phyloP scores from a whole-genome alignment of 2,113 vertebrate species.

The Rhodinocichla rosea region DNA sequence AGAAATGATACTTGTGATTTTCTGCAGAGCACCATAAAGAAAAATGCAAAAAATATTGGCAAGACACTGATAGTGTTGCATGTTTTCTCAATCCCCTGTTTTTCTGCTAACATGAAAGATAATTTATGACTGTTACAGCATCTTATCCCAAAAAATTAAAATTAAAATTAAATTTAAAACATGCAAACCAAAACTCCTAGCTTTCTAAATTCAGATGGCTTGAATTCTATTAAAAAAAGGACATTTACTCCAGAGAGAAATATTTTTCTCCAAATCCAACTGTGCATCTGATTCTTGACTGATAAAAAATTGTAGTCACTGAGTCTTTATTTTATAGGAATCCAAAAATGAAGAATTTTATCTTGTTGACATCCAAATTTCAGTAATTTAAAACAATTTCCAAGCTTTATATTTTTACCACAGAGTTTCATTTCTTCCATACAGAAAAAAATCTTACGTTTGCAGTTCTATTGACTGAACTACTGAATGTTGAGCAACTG shows the following conservation, averaged over 20 bases:
- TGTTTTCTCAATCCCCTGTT: neutral
- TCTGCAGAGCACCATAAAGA: neutral
- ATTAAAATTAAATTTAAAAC: neutral
- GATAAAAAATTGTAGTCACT: neutral
- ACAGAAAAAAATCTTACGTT: neutral
- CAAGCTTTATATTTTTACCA: neutral
- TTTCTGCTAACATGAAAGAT: neutral
- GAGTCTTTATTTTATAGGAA: neutral
- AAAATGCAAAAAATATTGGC: neutral
- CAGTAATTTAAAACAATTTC: neutral
- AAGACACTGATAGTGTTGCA: neutral
- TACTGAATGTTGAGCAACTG: neutral
- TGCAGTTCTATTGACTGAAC: neutral
- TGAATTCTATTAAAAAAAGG: neutral
- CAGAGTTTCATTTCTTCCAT: neutral
- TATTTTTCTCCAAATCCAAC: neutral
- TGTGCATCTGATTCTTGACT: neutral
- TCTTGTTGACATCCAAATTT: neutral
- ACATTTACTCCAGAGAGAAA: neutral
- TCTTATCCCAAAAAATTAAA: neutral
- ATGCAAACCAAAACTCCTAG: neutral
- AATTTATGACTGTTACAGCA: rapidly evolving
- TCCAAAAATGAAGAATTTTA: neutral
- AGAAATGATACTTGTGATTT: neutral
- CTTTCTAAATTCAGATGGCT: neutral